Evolutionary conservation across 1,140 invertebrate species (phyloP).

Genomic region (Cydia strobilella): DNA sequence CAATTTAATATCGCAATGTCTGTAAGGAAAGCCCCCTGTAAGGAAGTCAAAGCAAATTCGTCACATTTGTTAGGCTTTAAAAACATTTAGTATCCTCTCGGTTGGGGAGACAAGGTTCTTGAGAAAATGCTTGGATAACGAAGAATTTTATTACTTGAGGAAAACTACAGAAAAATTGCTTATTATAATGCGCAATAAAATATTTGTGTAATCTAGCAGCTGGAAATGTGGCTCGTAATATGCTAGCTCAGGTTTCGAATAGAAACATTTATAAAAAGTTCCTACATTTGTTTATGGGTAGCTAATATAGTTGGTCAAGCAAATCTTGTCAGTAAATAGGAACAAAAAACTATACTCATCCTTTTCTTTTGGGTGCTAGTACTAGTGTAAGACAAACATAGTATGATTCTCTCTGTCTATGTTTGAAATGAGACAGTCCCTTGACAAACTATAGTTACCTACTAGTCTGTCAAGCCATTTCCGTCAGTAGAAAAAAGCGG

Average conservation of each 20-base stretch:
- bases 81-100: slow-evolving; percentile 20
- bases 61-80: slow-evolving; percentile 21
- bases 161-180: neutral
- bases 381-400: too few relatives aligned
- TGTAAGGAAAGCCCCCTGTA: slow-evolving; percentile 18
- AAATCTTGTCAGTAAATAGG: too few relatives aligned
- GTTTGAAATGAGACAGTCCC: too few relatives aligned
- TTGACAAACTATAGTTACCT: too few relatives aligned
- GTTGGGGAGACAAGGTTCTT: neutral
- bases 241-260: neutral
- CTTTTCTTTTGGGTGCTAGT: too few relatives aligned
- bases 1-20: slow-evolving; percentile 14
- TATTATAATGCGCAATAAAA: neutral
- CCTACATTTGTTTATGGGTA: too few relatives aligned
- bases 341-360: too few relatives aligned
- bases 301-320: too few relatives aligned
- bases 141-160: slow-evolving; percentile 13
- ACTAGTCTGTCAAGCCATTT: too few relatives aligned
- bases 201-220: neutral
- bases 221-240: neutral
- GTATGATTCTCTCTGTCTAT: too few relatives aligned
- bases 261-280: neutral
- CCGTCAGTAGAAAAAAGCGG: too few relatives aligned
- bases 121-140: slow-evolving; percentile 11
- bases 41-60: slow-evolving; percentile 14